phyloP scores from a whole-genome alignment of 2,113 vertebrate species.

The Hassar affinis region DNA sequence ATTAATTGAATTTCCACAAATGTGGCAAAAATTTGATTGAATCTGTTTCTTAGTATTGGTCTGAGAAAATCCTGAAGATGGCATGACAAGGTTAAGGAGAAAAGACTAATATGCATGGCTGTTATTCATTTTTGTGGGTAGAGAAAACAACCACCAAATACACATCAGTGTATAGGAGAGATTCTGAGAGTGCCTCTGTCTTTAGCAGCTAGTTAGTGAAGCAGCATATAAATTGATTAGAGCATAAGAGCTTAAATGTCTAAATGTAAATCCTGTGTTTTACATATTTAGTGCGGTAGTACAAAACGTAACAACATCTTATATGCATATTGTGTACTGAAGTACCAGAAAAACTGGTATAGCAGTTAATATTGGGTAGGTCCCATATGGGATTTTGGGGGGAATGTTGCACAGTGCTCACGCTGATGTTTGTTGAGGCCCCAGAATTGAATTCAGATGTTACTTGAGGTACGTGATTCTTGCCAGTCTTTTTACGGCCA shows the following conservation, averaged over 20 bases:
- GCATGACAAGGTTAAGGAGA: neutral
- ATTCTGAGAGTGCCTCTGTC: neutral
- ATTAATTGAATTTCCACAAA: neutral
- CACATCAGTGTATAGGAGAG: neutral
- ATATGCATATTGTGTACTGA: neutral
- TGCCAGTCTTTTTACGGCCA: no score
- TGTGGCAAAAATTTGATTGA: neutral
- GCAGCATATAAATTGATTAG: neutral
- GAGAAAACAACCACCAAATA: neutral
- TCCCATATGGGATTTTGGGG: no score
- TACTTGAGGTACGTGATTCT: no score
- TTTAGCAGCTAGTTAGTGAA: neutral
- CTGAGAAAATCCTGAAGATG: neutral
- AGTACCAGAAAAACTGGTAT: no score
- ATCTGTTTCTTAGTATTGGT: neutral
- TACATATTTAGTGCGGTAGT: neutral
- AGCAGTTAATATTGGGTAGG: no score
- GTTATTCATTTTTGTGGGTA: neutral
- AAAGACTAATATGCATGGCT: neutral
- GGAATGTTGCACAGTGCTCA: no score
- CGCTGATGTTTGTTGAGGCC: no score
- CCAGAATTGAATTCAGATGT: no score
- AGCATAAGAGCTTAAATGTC: neutral
- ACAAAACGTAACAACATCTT: neutral
- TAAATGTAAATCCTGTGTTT: neutral